These are phyloP conservation scores for Oscarella lobularis DNA, from an alignment of 37 sponge, comb jelly and placozoan genomes.

Conservation along the genomic window DNA sequence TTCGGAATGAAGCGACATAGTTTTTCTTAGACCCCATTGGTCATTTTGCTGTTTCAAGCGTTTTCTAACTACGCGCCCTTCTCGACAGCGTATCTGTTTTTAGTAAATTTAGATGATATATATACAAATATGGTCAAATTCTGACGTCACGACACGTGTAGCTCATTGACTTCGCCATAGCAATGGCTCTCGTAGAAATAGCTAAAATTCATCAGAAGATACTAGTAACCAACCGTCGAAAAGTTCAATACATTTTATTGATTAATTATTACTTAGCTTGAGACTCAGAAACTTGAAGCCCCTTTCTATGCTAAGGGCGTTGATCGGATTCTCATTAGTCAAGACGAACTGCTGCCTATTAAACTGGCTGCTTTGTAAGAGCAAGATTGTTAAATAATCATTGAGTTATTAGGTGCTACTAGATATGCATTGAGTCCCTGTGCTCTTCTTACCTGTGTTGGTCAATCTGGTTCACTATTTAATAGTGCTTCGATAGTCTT, in stretches of 20 bases:
- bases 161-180: no score
- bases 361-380: slow-evolving; percentile 48
- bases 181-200: slow-evolving; percentile 23
- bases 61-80: slow-evolving; percentile 18
- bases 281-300: slow-evolving; percentile 12
- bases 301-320: slow-evolving; percentile 49
- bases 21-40: slow-evolving; percentile 44
- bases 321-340: slow-evolving; percentile 38
- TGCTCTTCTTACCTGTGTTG: slow-evolving; percentile 56
- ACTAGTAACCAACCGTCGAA: no score
- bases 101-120: no score
- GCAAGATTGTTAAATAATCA: no score
- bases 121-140: no score
- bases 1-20: no score
- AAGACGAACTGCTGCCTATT: slow-evolving; percentile 25
- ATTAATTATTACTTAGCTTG: no score
- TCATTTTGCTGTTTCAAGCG: slow-evolving; percentile 31
- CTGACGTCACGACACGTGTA: no score
- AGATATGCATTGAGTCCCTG: slow-evolving; percentile 78
- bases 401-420: no score
- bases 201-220: slow-evolving; percentile 14
- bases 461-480: slow-evolving; percentile 38
- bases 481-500: slow-evolving; percentile 28
- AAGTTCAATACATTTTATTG: no score
- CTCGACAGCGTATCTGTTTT: slow-evolving; percentile 37